Evolutionary conservation across 2,113 vertebrate species (phyloP).

Genomic region (Cyanoramphus novaezelandiae): DNA sequence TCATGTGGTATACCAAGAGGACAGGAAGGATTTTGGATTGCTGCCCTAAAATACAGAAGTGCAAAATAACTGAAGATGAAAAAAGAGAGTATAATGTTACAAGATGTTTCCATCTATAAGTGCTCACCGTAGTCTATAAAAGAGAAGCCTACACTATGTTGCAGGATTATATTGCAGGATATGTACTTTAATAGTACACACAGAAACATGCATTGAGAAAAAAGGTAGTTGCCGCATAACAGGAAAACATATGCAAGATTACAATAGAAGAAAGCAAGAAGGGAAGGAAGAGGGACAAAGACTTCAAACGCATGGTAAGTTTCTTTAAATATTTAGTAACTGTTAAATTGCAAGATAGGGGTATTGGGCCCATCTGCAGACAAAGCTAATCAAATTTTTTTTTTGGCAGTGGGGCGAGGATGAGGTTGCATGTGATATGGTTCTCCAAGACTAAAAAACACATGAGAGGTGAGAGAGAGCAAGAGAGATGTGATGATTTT

Average conservation of each 20-base stretch:
- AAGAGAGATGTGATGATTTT: accelerated
- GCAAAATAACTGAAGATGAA: not conserved
- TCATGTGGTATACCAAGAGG: not conserved
- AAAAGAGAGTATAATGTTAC: not conserved
- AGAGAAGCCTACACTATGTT: not conserved
- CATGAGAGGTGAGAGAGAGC: not conserved
- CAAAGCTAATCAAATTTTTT: not conserved
- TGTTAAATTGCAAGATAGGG: not conserved
- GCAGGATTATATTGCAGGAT: not conserved
- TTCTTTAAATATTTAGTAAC: not conserved
- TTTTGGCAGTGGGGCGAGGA: not conserved
- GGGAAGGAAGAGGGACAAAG: not conserved
- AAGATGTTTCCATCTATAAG: not conserved
- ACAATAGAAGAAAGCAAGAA: not conserved
- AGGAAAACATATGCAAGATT: not conserved
- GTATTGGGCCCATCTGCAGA: not conserved
- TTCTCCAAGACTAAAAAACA: not conserved
- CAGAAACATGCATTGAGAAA: not conserved
- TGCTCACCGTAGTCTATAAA: not conserved
- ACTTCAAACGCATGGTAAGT: not conserved
- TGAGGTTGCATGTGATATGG: not conserved
- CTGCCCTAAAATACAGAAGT: not conserved
- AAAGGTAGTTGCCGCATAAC: not conserved
- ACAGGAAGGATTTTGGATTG: not conserved
- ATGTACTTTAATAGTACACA: not conserved